Evolutionary conservation across 1,140 invertebrate genomes (phyloP).

Genomic region (Drosophila ercepeae): DNA sequence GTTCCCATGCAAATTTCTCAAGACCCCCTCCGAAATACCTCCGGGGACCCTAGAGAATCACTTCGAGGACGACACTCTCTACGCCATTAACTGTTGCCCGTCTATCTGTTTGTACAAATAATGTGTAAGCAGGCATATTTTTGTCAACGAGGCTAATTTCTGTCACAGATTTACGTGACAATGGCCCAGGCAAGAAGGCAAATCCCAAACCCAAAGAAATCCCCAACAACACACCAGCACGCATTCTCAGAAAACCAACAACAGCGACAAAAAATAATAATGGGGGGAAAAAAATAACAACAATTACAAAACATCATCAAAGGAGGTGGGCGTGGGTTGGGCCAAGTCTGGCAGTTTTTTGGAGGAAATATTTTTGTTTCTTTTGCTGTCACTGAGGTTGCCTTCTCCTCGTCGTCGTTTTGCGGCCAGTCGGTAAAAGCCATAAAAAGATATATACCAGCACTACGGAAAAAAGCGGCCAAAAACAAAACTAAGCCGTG

Average conservation of each 20-base stretch:
- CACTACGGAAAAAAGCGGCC: slow-evolving; percentile 27
- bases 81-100: slow-evolving; percentile 57
- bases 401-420: slow-evolving; percentile 48
- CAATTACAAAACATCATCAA: slow-evolving; percentile 72
- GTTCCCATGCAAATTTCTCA: slow-evolving; percentile 74
- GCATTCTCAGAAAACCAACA: slow-evolving; percentile 22
- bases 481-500: slow-evolving; percentile 56
- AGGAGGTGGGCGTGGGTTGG: slow-evolving; percentile 3
- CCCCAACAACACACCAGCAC: slow-evolving; percentile 40
- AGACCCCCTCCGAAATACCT: slow-evolving; percentile 1
- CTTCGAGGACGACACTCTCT: slow-evolving; percentile 35
- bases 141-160: slow-evolving; percentile 79
- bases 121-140: slow-evolving; percentile 82
- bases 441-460: slow-evolving; percentile 75
- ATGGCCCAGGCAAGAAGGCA: slow-evolving; percentile 52
- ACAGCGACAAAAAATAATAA: background rate
- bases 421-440: slow-evolving; percentile 68
- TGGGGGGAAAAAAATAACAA: slow-evolving; percentile 51
- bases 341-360: slow-evolving; percentile 18
- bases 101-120: slow-evolving; percentile 79
- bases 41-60: background rate
- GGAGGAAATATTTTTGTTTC: slow-evolving; percentile 31
- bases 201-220: slow-evolving; percentile 37
- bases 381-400: slow-evolving; percentile 35
- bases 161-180: slow-evolving; percentile 79